Evolutionary conservation across 2,888 invertebrate species (phyloP), one percentile per base, ranked within the genome.

Genomic region (Amphipoea lucens): DNA sequence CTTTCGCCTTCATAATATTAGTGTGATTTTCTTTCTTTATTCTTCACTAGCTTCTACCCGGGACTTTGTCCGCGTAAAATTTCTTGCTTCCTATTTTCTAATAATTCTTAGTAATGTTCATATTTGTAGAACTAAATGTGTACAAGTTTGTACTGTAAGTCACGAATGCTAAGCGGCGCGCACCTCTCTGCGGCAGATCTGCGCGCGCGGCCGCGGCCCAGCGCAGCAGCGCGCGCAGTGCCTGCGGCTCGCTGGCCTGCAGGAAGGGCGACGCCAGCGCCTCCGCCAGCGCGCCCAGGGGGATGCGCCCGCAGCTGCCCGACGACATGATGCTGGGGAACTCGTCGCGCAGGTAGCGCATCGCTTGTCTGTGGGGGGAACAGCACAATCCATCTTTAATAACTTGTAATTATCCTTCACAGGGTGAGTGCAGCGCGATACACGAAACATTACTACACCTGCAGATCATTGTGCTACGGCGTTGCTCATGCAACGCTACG

Each of bases 321-420:
- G 98, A 98, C 79, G 98, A 97, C 89, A 98, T 97, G 51, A 99
- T 97, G 4, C 98, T 96, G 74, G 98, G 97, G 96, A 99, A 99
- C 96, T 99, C 99, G 96, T 99, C 99, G 65, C 98, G 97, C 68
- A 99, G 97, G 96, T 98, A 99, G 92, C 99, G 99, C 94, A 99
- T 97, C 74, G 99, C 99, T 95, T 99, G 99, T 20, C 98, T 97
- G 92, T 0, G 17, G n/a, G 3, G 0, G 0, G 3, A 0, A 3
- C 0, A 11, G 17, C 1, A n/a, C 3, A 3, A 0, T 23, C 6
- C 6, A 1, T 6, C 12, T 36, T 65, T 40, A 65, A 65, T 40
- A 23, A 66, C 1, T 42, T 42, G 7, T 7, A 67, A n/a, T 0
- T 4, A n/a, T n/a, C 4, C 14, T 67, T 67, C 23, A 12, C 40